These are phyloP conservation scores for Okamejei kenojei DNA, from an alignment of 2,797 vertebrate species.

Conservation along the genomic window DNA sequence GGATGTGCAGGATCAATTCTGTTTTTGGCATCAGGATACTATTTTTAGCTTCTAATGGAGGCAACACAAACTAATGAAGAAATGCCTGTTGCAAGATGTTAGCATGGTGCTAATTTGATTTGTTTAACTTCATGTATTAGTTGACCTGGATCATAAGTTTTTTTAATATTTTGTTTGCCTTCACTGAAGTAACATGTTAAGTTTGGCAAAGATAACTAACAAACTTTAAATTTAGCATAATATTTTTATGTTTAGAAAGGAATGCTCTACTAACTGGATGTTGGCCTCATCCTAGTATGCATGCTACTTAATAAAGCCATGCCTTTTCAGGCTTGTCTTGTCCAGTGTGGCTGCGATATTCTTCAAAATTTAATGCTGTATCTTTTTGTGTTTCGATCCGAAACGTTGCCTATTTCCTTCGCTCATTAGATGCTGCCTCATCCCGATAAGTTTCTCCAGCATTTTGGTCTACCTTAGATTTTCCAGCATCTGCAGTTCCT, in stretches of 20 bases:
- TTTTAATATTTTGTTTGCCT: background rate
- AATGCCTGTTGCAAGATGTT: background rate
- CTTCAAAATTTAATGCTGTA: background rate
- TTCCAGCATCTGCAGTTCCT: too few species aligned
- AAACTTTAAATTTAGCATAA: background rate
- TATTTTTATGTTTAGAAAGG: background rate
- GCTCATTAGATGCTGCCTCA: too few species aligned
- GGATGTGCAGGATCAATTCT: slow-evolving; percentile 14
- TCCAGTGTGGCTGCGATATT: background rate
- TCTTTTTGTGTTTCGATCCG: background rate
- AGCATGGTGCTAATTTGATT: background rate
- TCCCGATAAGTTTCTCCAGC: too few species aligned
- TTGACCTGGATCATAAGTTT: background rate
- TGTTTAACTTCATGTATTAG: background rate
- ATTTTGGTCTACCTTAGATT: too few species aligned
- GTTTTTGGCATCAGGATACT: background rate
- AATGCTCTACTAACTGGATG: background rate
- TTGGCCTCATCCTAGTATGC: background rate
- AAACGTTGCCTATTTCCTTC: too few species aligned
- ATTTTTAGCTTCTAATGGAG: slow-evolving; percentile 21
- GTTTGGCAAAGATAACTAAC: background rate
- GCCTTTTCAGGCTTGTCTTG: background rate
- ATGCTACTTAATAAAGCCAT: background rate
- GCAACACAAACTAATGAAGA: background rate
- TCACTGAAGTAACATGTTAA: too few species aligned